Evolutionary conservation across 2,113 vertebrate species (phyloP).

Genomic region (Xenopus laevis): DNA sequence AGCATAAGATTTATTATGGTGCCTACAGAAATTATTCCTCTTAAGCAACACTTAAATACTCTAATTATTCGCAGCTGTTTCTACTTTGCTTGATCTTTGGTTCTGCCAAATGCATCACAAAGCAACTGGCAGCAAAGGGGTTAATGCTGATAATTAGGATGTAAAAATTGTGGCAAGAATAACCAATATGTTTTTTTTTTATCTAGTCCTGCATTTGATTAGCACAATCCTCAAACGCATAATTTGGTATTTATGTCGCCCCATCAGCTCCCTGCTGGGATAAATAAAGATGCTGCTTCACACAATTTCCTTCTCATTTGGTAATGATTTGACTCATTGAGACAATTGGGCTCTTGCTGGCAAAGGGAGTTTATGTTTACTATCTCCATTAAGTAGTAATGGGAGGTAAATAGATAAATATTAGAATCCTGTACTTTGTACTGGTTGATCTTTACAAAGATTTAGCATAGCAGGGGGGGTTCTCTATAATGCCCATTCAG

Average conservation of each 20-base stretch:
- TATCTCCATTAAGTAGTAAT: constrained; percentile 55
- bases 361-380: constrained; percentile 54
- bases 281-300: constrained; percentile 49
- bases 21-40: constrained; percentile 94
- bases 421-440: constrained; percentile 48
- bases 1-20: constrained; percentile 98
- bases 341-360: constrained; percentile 52
- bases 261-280: constrained; percentile 58
- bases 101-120: neutral
- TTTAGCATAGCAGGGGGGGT: constrained; percentile 49
- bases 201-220: constrained; percentile 59
- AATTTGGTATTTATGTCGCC: constrained; percentile 67
- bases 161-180: constrained; percentile 70
- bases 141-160: constrained; percentile 78
- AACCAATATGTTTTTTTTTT: constrained; percentile 21
- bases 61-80: constrained; percentile 98
- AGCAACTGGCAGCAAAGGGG: neutral
- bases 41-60: constrained; percentile 93
- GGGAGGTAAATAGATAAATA: constrained; percentile 53
- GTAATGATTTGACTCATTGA: constrained; percentile 61
- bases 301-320: constrained; percentile 56
- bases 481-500: neutral
- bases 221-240: constrained; percentile 62
- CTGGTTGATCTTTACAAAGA: constrained; percentile 51
- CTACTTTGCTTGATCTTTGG: constrained; percentile 79